Base-by-base conservation (phyloP, 1,140 invertebrate genomes). In the Pachypeltis micranthus region DNA sequence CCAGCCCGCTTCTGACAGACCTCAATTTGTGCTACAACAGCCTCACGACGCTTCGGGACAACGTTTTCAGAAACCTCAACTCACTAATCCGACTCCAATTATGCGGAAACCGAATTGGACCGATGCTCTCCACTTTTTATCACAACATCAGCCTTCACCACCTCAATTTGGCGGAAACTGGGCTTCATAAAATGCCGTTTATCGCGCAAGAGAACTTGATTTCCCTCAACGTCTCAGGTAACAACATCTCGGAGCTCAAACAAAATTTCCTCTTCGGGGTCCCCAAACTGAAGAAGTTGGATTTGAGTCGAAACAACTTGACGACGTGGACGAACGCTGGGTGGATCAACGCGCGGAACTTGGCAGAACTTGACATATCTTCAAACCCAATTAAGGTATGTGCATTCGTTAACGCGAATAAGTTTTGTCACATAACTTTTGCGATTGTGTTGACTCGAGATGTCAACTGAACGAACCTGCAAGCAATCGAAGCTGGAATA, bases 111-210 rank as follows among this genome's bases (percentile, higher is more conserved):
- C 78, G 80, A 23, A 73, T 90, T 1, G 83, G 87, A 66, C 86
- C 89, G 34, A 92, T 92, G 74, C 89, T 91, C 70, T 90, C 91
- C 68, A 88, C 92, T 72, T 77, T 93, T 7, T 91, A 92, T 69
- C 86, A 91, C 70, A 89, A 91, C 72, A 80, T 90, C n/a, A 86
- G 86, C 66, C 76, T 93, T 29, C 82, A 86, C 70, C 79, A 84
- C 71, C 78, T 93, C 60, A 85, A 83, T 71, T 74, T 93, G 64
- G 82, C 84, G 56, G 83, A 82, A 71, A 85, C 87, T 71, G 84
- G 86, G 44, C 80, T 92, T 61, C 85, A 79, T 68, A 81, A 80
- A 31, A 78, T 89, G 63, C 90, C 90, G 44, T 74, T 81, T 68
- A 76, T 90, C 63, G 84, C 85, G 60, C 73, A 90, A 44, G 80